Base-by-base conservation (phyloP, 2,888 invertebrate species). In the Oxycera nigricornis region DNA sequence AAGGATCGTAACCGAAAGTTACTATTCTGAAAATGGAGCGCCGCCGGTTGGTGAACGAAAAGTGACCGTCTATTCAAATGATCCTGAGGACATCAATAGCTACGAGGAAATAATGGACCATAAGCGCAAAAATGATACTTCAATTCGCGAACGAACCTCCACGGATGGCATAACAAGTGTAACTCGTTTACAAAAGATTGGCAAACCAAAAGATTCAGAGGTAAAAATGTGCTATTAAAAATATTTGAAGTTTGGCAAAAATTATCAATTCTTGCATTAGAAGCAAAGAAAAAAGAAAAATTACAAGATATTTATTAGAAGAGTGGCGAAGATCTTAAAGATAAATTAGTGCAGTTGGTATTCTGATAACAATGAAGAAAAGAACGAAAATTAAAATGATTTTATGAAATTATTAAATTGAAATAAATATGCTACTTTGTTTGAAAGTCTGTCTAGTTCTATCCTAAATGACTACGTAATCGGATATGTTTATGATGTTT, bases 31-130 rank as follows among this genome's bases (percentile, higher is more conserved):
- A 81, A 90, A 91, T 85, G 92, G 91, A 41, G 86, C 89, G 57
- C 90, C 89, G 81, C 92, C 92, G 0, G 88, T 89, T 65, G 91
- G 91, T 61, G 88, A 90, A 74, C 88, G 92, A 50, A 91, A 90
- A 76, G 89, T 91, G 77, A 91, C 91, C 7, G 89, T 91, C 77
- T 92, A 92, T 84, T 90, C 91, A 65, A 89, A 88, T 77, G 88
- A 90, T 82, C 90, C 91, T 0, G 88, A 83, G 31, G 84, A 85
- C 75, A 74, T 85, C 74, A 79, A 80, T 14, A 78, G 80, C 26
- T 76, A 77, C 52, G 79, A 79, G 73, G 68, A 73, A 6, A 76
- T 77, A 70, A 73, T 76, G 26, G 78, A 78, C 70, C 73, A 76
- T 22, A 41, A 22, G 50, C 73, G 73, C 22, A 73, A 73, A 35